phyloP scores from a whole-genome alignment of 1,140 invertebrate species.

The Octopus sinensis region DNA sequence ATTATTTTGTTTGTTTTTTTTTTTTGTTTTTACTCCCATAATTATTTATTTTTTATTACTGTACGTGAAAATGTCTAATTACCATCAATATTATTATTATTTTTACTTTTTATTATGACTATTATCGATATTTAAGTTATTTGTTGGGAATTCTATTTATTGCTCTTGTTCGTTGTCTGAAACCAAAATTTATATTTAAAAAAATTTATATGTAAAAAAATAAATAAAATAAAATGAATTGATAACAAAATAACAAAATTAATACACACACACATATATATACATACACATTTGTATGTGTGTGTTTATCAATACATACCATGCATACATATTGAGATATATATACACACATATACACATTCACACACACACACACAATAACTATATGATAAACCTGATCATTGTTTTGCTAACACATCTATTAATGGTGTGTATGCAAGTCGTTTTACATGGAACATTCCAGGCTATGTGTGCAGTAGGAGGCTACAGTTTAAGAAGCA shows the following conservation, averaged over 20 bases:
- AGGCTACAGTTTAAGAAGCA: background rate
- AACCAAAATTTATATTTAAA: background rate
- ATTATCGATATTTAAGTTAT: conserved; percentile 9
- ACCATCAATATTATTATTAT: background rate
- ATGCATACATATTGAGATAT: too few relatives aligned
- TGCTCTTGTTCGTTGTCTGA: conserved; percentile 10
- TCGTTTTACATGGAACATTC: background rate
- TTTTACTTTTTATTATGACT: background rate
- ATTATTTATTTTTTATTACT: background rate
- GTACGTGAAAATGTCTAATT: background rate
- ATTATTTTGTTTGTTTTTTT: background rate
- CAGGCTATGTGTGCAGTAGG: background rate
- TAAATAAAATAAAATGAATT: too few relatives aligned
- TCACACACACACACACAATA: too few relatives aligned
- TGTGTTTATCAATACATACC: too few relatives aligned
- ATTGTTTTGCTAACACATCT: too few relatives aligned
- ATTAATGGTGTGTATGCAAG: too few relatives aligned
- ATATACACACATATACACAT: too few relatives aligned
- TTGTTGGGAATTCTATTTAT: conserved; percentile 13
- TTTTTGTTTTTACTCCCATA: background rate
- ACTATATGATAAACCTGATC: too few relatives aligned
- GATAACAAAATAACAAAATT: too few relatives aligned
- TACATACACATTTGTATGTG: too few relatives aligned
- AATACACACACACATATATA: too few relatives aligned
- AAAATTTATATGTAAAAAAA: background rate